phyloP scores from a whole-genome alignment of 2,797 vertebrate genomes.

The Dendrocincla fuliginosa region DNA sequence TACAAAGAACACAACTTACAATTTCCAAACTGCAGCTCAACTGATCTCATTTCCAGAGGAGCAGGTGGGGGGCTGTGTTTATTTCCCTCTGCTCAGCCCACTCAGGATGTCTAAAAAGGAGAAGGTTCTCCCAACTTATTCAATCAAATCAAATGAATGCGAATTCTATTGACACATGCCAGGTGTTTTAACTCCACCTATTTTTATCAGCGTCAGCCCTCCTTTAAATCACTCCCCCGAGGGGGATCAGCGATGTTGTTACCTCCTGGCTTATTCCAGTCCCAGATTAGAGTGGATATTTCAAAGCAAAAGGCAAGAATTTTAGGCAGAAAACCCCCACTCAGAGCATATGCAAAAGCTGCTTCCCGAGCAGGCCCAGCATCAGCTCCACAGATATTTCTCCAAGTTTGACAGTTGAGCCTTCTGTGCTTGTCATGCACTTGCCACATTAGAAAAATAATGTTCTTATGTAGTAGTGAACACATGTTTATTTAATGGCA shows the following conservation, averaged over 20 bases:
- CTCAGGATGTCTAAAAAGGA: not conserved
- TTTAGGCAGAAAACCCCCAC: constrained; percentile 43
- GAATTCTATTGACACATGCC: not conserved
- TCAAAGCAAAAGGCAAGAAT: constrained; percentile 30
- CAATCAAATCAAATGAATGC: not conserved
- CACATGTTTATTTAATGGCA: constrained; percentile 73
- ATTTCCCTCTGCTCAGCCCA: not conserved
- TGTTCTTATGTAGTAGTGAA: constrained; percentile 65
- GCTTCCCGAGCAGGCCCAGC: constrained; percentile 45
- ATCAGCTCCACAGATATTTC: constrained; percentile 62
- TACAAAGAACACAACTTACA: not conserved
- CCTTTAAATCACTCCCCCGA: not conserved
- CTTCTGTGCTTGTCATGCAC: constrained; percentile 68
- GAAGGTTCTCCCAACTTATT: not conserved
- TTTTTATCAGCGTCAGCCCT: not conserved
- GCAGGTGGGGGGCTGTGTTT: not conserved
- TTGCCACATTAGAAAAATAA: constrained; percentile 70
- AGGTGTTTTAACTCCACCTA: not conserved
- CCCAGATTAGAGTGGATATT: not conserved
- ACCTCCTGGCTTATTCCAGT: not conserved
- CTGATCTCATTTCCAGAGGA: not conserved
- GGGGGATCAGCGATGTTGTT: not conserved
- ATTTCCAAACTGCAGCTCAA: not conserved
- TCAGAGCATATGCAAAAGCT: constrained; percentile 34
- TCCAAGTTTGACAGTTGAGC: constrained; percentile 63